Evolutionary conservation across 1,140 invertebrate genomes (phyloP), one percentile per base, ranked within the genome.

Genomic region (Brachionus koreanus): DNA sequence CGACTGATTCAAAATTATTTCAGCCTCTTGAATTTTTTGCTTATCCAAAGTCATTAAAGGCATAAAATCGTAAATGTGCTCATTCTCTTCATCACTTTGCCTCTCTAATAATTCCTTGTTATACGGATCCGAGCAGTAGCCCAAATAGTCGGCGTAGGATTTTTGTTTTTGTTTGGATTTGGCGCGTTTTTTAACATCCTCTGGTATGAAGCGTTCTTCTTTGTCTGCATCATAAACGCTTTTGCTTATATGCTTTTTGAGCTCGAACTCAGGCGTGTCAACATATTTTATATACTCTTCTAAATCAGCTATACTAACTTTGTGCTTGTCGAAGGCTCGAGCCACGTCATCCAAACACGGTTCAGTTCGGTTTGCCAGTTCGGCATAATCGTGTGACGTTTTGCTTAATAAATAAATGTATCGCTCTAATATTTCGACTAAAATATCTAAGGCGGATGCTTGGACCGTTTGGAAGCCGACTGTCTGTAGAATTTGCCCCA

Each of bases 391-490:
- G 23, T 65, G 49, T 9, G 23, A 35, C 12, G 46, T 79, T n/a
- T 42, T 57, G 35, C 76, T 79, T n/a, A 79, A 57, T 19, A 79
- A 37, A 39, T 37, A 37, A 12, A 79, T 79, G 61, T 79, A 79
- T 5, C 76, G 23, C 42, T 79, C 76, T 12, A 79, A 29, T 25
- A 79, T 16, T 61, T 79, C 76, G 46, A 79, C 76, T 61, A 79
- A 42, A 35, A 79, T 79, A 13, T 79, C 76, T 23, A 79, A 35
- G 39, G 76, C 76, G 0, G 49, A 29, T 6, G 76, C 19, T 33
- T 79, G 76, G 7, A 61, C 76, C 12, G 76, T 61, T 65, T 79
- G 76, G 23, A 79, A 79, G 57, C 76, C 76, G 49, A 79, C 39
- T 9, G 76, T 61, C n/a, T 79, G 76, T 0, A 79, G 33, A 16